A percentile compares a stretch with the other conserved stretches of the same genome.
Evolutionary conservation across 2,797 vertebrate species (phyloP).

Genomic region (Sciurus carolinensis): DNA sequence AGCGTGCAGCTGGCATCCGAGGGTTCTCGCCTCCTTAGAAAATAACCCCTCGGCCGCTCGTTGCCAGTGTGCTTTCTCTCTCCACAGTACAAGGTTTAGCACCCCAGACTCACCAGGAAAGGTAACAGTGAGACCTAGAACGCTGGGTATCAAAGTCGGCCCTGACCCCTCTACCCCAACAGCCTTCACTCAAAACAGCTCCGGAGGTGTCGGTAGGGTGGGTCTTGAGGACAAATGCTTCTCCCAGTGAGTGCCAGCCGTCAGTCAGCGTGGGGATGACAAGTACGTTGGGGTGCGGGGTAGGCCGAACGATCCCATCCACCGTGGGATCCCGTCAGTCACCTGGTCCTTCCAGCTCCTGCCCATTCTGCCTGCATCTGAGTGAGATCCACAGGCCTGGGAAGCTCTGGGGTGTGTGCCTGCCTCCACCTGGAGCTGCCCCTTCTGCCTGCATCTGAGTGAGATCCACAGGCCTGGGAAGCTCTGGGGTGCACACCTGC

Average conservation of each 20-base stretch:
- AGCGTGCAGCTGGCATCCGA: not conserved
- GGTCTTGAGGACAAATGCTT: not conserved
- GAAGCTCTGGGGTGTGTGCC: too few species aligned
- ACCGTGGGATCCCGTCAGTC: conserved; percentile 67
- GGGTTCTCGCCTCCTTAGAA: not conserved
- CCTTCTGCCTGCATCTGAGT: too few species aligned
- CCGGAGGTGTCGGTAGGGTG: conserved; percentile 36
- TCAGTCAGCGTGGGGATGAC: not conserved
- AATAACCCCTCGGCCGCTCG: not conserved
- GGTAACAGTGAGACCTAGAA: not conserved
- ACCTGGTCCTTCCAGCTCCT: conserved; percentile 20
- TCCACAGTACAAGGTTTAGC: not conserved
- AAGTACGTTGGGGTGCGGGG: not conserved
- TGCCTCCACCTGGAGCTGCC: too few species aligned
- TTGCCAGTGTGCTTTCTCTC: not conserved
- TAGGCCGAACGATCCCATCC: conserved; percentile 42
- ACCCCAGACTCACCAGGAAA: not conserved
- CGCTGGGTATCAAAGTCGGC: not conserved
- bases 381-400: too few species aligned
- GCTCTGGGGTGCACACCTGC: too few species aligned
- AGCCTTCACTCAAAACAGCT: conserved; percentile 43
- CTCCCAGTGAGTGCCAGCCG: not conserved
- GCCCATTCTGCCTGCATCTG: not conserved
- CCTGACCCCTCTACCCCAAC: not conserved
- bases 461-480: too few species aligned